These are phyloP conservation scores for Rhinatrema bivittatum DNA, from an alignment of 2,797 vertebrate genomes.

Conservation along the genomic window DNA sequence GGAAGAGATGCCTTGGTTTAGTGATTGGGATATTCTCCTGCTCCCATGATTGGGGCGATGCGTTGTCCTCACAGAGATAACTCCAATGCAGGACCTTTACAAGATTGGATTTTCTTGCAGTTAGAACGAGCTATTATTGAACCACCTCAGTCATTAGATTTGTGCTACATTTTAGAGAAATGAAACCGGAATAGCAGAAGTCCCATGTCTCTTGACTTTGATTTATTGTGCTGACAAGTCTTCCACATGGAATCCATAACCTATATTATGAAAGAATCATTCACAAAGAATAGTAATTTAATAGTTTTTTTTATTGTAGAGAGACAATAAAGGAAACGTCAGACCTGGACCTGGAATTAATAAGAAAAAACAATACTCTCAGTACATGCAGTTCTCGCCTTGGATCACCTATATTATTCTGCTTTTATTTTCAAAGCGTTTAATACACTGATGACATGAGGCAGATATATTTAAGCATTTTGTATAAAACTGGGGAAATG, in stretches of 20 bases:
- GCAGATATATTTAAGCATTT: too few relatives aligned
- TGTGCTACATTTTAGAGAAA: not conserved
- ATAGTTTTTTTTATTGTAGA: rapidly evolving
- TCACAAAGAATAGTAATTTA: rapidly evolving
- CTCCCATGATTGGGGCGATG: not conserved
- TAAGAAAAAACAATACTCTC: too few relatives aligned
- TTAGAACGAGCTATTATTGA: not conserved
- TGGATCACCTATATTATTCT: too few relatives aligned
- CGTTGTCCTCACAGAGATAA: not conserved
- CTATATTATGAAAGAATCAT: not conserved
- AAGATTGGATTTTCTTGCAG: not conserved
- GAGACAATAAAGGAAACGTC: too few relatives aligned
- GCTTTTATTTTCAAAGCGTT: too few relatives aligned
- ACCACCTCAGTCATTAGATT: not conserved
- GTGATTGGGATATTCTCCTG: not conserved
- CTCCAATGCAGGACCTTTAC: rapidly evolving
- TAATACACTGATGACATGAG: too few relatives aligned
- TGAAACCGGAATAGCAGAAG: not conserved
- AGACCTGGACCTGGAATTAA: too few relatives aligned
- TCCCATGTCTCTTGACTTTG: not conserved
- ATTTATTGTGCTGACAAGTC: slow-evolving; percentile 5
- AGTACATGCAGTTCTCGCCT: too few relatives aligned
- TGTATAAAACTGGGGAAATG: too few relatives aligned
- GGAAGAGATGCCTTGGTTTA: not conserved
- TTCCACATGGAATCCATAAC: not conserved